Evolutionary conservation across 1,140 invertebrate genomes (phyloP), one percentile per base, ranked within the genome.

Genomic region (Drosophila ironensis): DNA sequence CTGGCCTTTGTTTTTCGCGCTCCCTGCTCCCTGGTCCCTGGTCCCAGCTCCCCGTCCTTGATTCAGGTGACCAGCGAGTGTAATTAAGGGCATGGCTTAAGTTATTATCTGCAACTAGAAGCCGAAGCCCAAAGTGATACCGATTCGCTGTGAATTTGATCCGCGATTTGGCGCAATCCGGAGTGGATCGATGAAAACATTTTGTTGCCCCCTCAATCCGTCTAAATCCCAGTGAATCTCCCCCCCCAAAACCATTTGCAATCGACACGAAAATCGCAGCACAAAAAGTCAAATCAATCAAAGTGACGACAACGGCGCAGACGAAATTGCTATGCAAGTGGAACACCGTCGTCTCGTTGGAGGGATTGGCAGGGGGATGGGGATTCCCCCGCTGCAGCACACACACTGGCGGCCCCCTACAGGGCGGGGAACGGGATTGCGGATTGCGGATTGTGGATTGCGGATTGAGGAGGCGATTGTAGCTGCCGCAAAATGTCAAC

Each of bases 401-500:
- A n/a, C n/a, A n/a, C n/a, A n/a, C n/a, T n/a, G n/a, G n/a, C n/a
- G n/a, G n/a, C n/a, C n/a, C n/a, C n/a, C n/a, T n/a, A n/a, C n/a
- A n/a, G n/a, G n/a, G n/a, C n/a, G n/a, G n/a, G n/a, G n/a, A n/a
- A n/a, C n/a, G n/a, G n/a, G n/a, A n/a, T n/a, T n/a, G n/a, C n/a
- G n/a, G n/a, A n/a, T n/a, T n/a, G n/a, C n/a, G n/a, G n/a, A n/a
- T n/a, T n/a, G n/a, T n/a, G n/a, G n/a, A n/a, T n/a, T 30, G 28
- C 4, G 27, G 0, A 1, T 6, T 1, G 8, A 3, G 22, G 6
- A 5, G n/a, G 12, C 11, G 33, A 44, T 59, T 76, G 54, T 68
- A 50, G 72, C 56, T 77, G 78, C 78, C 78, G 63, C 78, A 82
- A 82, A 82, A 84, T 84, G 78, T 82, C 78, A 82, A 82, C 78